Base-by-base conservation (phyloP, 2,113 vertebrate genomes). In the Bombycilla garrulus region DNA sequence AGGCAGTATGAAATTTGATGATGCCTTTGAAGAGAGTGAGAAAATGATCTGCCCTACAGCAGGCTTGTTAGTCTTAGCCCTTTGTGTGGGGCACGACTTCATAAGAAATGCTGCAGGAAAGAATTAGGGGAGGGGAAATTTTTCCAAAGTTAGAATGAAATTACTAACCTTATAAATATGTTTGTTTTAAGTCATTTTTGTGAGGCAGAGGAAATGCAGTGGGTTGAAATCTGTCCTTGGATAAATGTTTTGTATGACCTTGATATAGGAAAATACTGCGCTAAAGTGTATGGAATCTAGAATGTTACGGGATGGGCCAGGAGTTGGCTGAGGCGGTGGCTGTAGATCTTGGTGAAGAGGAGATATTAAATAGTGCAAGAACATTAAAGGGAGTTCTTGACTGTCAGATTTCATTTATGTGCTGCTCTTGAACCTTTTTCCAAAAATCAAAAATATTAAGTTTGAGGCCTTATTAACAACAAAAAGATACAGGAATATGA, bases 181-280 rank as follows among this genome's bases (percentile, higher is more conserved):
- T 89, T 92, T 89, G 29, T 57, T 78, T 82, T 80, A 77, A 72
- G 36, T 81, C 0, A 35, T 64, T 81, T 87, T 87, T 67, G 47
- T 87, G 44, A 72, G 12, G 36, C 36, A 79, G 62, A 76, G 22
- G 74, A 92, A 87, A 69, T 67, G 70, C 65, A 79, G 20, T 48
- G 44, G 65, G 57, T 94, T 82, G 73, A 51, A 89, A 38, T 73
- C 25, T 72, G 35, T 74, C 44, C 73, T 89, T 90, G 24, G 35
- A n/a, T 87, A 93, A 94, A 84, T 94, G 87, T 85, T 90, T 87
- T 87, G 13, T 64, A 3, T 74, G 57, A 71, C 38, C 51, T 89
- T 91, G 86, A 26, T 62, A 17, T 38, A 31, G 56, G 51, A 89
- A 91, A 89, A 71, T 51, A 60, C 35, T 64, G 19, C 0, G 0